Base-by-base conservation (phyloP, 2,888 invertebrate genomes). In the Phytoseiulus persimilis region DNA sequence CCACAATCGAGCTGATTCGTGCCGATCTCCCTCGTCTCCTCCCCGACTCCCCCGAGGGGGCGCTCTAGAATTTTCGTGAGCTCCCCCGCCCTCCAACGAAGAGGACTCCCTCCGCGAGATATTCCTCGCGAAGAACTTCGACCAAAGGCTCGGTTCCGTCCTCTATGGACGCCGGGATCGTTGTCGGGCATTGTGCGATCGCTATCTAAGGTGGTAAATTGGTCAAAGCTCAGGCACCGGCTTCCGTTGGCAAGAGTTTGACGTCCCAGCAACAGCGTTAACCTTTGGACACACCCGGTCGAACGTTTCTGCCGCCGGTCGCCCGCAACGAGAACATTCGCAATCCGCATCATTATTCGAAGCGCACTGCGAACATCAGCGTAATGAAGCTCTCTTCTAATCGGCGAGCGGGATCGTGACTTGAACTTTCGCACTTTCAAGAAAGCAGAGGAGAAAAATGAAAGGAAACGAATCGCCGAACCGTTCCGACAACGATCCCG, bases 201-300 rank as follows among this genome's bases (percentile, higher is more conserved):
- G 23, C 18, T 65, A 65, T 65, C 65, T 65, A 6, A 65, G 65
- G 65, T 65, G 65, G 65, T 65, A 65, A 65, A 65, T 65, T 65
- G 65, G 65, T 28, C 28, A 6, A 65, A 65, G 65, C 65, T 65
- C 18, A 18, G 65, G 9, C 65, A 23, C 65, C 28, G 1, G 65
- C 65, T 65, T 65, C 65, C 65, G 65, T 65, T 65, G 65, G 65
- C 65, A 65, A 65, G 65, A 65, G 65, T 65, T 65, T 65, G 65
- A 65, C 65, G 65, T 65, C 18, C 65, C 9, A 65, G 65, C 65
- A 28, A 65, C 65, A 28, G 65, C 65, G 65, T 65, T 65, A 65
- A 65, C 65, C 65, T 65, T 65, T 65, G 65, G 65, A 65, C 65
- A 65, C 65, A 65, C 65, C 65, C 65, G 65, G 65, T 65, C 65